Evolutionary conservation across 2,113 vertebrate genomes (phyloP).

Genomic region (Myrmecobius fasciatus): DNA sequence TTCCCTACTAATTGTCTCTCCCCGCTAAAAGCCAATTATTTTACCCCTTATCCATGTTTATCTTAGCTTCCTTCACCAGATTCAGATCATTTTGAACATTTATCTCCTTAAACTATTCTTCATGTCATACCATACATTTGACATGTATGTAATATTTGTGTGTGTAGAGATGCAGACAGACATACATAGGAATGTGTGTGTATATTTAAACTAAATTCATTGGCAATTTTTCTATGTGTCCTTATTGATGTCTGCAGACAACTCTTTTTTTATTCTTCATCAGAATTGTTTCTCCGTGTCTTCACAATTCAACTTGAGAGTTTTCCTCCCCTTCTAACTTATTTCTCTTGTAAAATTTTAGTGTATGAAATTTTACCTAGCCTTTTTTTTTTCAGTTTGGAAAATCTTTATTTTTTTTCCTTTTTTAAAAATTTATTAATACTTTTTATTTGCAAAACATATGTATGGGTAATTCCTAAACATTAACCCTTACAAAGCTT

Average conservation of each 20-base stretch:
- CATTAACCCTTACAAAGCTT: too few relatives aligned
- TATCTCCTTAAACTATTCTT: too few relatives aligned
- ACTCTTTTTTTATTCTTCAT: not conserved
- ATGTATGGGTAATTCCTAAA: too few relatives aligned
- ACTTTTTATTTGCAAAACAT: too few relatives aligned
- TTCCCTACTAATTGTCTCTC: not conserved
- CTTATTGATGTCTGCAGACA: not conserved
- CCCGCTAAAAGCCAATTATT: not conserved
- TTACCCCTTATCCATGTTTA: not conserved
- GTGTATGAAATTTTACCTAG: not conserved
- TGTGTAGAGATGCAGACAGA: not conserved
- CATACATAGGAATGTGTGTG: not conserved
- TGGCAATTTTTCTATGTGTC: not conserved
- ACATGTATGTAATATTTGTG: not conserved
- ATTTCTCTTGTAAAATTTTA: not conserved
- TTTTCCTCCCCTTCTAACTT: not conserved
- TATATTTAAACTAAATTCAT: not conserved
- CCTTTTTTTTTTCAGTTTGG: not conserved
- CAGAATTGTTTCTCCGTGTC: not conserved
- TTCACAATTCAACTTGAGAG: not conserved
- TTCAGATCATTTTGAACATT: not conserved
- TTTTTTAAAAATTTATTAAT: too few relatives aligned
- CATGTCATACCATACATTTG: not conserved
- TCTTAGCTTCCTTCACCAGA: not conserved
- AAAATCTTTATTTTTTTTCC: too few relatives aligned